These are phyloP conservation scores for Nymphicus hollandicus DNA, from an alignment of 2,113 vertebrate species.

Conservation along the genomic window DNA sequence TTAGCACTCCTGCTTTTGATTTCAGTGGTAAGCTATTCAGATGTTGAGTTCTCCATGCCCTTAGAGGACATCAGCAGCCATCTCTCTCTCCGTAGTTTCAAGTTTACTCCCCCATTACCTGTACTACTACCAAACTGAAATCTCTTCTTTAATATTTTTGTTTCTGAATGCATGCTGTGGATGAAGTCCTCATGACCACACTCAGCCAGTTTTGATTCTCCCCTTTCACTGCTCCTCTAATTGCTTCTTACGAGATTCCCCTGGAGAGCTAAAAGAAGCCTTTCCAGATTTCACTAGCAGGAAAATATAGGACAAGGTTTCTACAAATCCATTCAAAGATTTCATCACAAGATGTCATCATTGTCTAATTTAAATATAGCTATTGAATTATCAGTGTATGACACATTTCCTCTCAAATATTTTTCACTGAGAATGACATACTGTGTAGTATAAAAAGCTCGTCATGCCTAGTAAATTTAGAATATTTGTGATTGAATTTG, in stretches of 20 bases:
- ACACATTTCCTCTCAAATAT: background rate
- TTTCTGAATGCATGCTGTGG: background rate
- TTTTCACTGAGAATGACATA: background rate
- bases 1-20: background rate
- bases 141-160: background rate
- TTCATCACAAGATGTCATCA: constrained; percentile 23
- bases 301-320: background rate
- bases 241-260: background rate
- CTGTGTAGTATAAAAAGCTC: background rate
- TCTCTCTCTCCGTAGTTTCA: background rate
- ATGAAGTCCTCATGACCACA: background rate
- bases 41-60: background rate
- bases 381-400: constrained; percentile 18
- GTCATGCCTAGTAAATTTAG: background rate
- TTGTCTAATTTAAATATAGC: constrained; percentile 24
- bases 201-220: background rate
- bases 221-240: background rate
- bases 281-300: background rate
- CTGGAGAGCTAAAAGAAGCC: background rate
- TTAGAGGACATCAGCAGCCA: background rate
- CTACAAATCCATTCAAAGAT: background rate
- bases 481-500: background rate
- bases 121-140: background rate
- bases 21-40: background rate
- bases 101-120: background rate